phyloP scores from a whole-genome alignment of 2,797 vertebrate species.

The Naso thynnoides region DNA sequence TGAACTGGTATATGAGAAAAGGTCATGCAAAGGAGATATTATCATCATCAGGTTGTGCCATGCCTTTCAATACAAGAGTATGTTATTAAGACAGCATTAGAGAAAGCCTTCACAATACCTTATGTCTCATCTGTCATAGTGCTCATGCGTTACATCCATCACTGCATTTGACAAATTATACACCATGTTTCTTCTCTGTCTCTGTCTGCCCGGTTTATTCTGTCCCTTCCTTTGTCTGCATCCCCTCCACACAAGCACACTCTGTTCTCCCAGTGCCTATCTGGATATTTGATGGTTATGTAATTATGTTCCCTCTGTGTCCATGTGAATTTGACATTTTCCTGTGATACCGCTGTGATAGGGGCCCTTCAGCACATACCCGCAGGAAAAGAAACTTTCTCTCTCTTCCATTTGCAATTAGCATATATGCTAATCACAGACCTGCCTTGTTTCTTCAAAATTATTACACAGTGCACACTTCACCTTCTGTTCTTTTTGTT shows the following conservation, averaged over 20 bases:
- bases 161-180: conserved; percentile 15
- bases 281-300: conserved; percentile 6
- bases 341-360: conserved; percentile 4
- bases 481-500: conserved; percentile 15
- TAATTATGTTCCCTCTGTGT: background rate
- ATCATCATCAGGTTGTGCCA: background rate
- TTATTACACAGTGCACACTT: conserved; percentile 1
- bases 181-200: conserved; percentile 2
- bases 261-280: conserved; percentile 3
- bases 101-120: conserved; percentile 9
- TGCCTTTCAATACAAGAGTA: background rate
- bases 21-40: background rate
- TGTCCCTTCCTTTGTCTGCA: conserved; percentile 15
- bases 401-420: background rate
- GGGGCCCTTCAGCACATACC: background rate
- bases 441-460: background rate
- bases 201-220: conserved; percentile 21
- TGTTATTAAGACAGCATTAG: conserved; percentile 25
- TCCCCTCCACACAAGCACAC: conserved; percentile 1
- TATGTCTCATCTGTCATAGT: conserved; percentile 13
- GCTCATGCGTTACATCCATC: conserved; percentile 33
- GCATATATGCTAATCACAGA: conserved; percentile 1
- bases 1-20: background rate
- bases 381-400: background rate
- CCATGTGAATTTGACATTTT: conserved; percentile 8